Conservation (phyloP, 2,888 invertebrate species). For the Isotomurus palustris region DNA sequence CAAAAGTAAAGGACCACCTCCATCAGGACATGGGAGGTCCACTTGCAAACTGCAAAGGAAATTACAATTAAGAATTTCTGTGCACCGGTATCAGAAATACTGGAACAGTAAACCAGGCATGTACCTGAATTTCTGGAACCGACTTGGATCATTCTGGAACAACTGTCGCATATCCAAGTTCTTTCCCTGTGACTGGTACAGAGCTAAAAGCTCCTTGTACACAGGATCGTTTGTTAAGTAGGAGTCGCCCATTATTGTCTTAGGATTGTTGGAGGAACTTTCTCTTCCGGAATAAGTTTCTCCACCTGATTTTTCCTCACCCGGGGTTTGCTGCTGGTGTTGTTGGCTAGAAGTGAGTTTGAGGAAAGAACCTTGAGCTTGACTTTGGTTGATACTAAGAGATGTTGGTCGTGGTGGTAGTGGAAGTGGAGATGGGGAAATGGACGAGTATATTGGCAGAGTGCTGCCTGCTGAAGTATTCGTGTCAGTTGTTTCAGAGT, state of each 20-base stretch:
- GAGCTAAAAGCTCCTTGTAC: slow-evolving; percentile 70
- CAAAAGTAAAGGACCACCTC: slow-evolving; percentile 83
- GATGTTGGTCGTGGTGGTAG: no score
- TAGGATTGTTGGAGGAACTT: slow-evolving; percentile 7
- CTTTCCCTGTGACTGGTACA: slow-evolving; percentile 65
- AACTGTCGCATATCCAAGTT: slow-evolving; percentile 76
- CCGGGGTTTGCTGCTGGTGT: slow-evolving; percentile 5
- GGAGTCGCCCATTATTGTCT: slow-evolving; percentile 21
- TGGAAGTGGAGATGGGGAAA: no score
- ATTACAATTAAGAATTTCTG: neutral
- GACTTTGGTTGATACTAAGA: slow-evolving; percentile 22
- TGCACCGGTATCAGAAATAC: neutral
- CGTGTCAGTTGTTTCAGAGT: no score
- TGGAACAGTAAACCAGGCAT: slow-evolving; percentile 27
- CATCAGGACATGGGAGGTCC: slow-evolving; percentile 52
- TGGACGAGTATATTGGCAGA: no score
- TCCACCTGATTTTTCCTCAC: neutral
- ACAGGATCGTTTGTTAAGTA: slow-evolving; percentile 61
- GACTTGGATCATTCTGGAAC: slow-evolving; percentile 71
- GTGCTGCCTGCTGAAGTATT: no score
- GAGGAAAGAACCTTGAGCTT: slow-evolving; percentile 26
- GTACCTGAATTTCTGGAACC: slow-evolving; percentile 88
- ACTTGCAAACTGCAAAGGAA: slow-evolving; percentile 28
- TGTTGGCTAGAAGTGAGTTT: slow-evolving; percentile 4
- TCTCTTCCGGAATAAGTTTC: slow-evolving; percentile 15